Evolutionary conservation across 2,888 invertebrate genomes (phyloP), one percentile per base, ranked within the genome.

Genomic region (Atethmia centrago): DNA sequence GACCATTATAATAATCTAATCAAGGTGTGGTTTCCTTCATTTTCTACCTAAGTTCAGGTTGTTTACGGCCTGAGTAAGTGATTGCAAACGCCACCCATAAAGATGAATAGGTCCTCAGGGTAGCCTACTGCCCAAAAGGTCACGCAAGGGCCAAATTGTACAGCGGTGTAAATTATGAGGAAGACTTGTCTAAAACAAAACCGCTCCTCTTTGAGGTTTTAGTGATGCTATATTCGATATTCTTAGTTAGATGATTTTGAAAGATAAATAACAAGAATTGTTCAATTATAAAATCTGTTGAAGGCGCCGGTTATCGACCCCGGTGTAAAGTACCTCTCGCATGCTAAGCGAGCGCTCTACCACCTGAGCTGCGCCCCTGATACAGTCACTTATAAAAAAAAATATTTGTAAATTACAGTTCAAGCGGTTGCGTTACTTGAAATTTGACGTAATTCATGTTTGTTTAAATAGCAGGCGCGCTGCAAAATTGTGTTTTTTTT

Each of bases 261-360:
- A 74, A 31, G 9, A 61, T 28, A 68, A 66, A 45, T 8, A 93
- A 92, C n/a, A 31, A 31, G 21, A 47, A 31, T n/a, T 28, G 5
- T 31, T 14, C 47, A 31, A 64, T 31, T 21, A 21, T 5, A 25
- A 61, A 25, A 19, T 42, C 19, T 62, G n/a, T 64, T 77, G 81
- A 79, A 79, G 73, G 72, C 70, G 72, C 69, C 94, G 95, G 95
- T 95, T 95, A 95, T 96, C 95, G 95, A 96, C 95, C 95, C 96
- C 96, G 94, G 95, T n/a, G n/a, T n/a, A n/a, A n/a, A n/a, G n/a
- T 95, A 96, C 96, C 94, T 95, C 95, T 95, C 95, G 88, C 94
- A 94, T 94, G 94, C 94, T 94, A 93, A 94, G 94, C 94, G 94
- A 94, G 93, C n/a, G n/a, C n/a, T n/a, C 92, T 93, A 92, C 92